Percentiles rank a stretch among this genome's conserved stretches.
phyloP scores from a whole-genome alignment of 2,797 vertebrate genomes.

The Selene dorsalis region DNA sequence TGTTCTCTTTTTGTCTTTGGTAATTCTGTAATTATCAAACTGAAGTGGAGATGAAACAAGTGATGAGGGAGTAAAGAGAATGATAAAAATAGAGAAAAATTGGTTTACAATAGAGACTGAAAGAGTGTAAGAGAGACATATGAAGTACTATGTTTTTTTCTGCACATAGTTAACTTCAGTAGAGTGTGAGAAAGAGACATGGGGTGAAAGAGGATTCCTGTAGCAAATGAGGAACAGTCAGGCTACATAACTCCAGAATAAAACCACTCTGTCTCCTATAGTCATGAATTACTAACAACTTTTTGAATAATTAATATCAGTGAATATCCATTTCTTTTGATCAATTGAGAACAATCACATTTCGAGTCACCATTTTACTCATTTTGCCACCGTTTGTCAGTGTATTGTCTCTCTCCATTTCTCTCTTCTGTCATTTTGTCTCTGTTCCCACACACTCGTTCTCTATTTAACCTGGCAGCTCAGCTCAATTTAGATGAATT shows the following conservation, averaged over 20 bases:
- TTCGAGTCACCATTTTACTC: slow-evolving; percentile 35
- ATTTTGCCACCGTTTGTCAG: neutral
- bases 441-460: neutral
- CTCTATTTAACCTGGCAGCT: slow-evolving; percentile 9
- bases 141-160: neutral
- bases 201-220: slow-evolving; percentile 3
- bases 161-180: neutral
- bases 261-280: slow-evolving; percentile 53
- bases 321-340: slow-evolving; percentile 52
- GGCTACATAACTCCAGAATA: slow-evolving; percentile 46
- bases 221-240: slow-evolving; percentile 29
- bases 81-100: neutral
- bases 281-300: slow-evolving; percentile 52
- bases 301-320: slow-evolving; percentile 53
- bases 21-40: slow-evolving; percentile 17
- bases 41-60: slow-evolving; percentile 9
- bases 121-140: neutral
- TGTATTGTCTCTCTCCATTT: slow-evolving; percentile 4
- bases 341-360: slow-evolving; percentile 52
- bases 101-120: neutral
- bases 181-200: neutral
- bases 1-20: slow-evolving; percentile 8
- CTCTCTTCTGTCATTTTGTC: slow-evolving; percentile 18
- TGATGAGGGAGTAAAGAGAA: neutral
- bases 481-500: slow-evolving; percentile 18